Evolutionary conservation across 2,888 invertebrate genomes (phyloP).

Genomic region (Oscheius sp.): DNA sequence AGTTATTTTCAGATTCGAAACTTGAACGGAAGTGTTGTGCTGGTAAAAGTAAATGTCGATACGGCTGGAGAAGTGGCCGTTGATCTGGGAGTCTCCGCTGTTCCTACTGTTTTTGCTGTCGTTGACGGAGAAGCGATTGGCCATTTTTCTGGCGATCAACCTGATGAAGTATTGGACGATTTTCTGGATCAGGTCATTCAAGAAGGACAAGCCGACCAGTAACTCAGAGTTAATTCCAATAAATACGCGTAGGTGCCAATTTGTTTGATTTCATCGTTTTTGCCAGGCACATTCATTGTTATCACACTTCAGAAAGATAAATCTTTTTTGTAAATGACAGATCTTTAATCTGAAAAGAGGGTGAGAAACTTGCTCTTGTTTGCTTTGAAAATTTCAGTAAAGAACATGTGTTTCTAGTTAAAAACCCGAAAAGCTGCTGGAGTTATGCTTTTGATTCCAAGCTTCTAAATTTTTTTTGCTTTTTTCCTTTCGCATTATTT

Average conservation of each 20-base stretch:
- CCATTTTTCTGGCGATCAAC: slow-evolving; percentile 53
- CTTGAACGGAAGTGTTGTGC: slow-evolving; percentile 46
- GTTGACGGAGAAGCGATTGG: slow-evolving; percentile 50
- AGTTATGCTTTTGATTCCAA: no score
- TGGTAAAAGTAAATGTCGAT: slow-evolving; percentile 61
- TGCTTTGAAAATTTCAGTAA: no score
- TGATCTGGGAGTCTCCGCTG: slow-evolving; percentile 52
- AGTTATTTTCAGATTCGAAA: slow-evolving; percentile 44
- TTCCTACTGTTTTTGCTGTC: slow-evolving; percentile 59
- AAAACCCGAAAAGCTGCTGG: no score
- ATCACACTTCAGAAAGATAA: neutral
- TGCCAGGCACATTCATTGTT: neutral
- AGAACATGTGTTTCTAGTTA: no score
- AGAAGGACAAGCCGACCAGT: neutral
- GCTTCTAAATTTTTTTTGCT: no score
- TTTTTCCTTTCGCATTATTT: no score
- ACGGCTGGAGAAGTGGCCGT: slow-evolving; percentile 55
- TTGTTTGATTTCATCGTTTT: neutral
- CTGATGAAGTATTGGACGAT: slow-evolving; percentile 53
- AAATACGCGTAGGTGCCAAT: slow-evolving; percentile 1
- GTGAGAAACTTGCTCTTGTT: no score
- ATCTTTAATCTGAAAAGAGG: no score
- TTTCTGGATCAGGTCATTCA: slow-evolving; percentile 49
- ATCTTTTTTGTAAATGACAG: neutral
- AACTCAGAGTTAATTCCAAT: no score